These are phyloP conservation scores for Alcedo quadribrachys DNA, from an alignment of 2,797 vertebrate species.

Conservation along the genomic window DNA sequence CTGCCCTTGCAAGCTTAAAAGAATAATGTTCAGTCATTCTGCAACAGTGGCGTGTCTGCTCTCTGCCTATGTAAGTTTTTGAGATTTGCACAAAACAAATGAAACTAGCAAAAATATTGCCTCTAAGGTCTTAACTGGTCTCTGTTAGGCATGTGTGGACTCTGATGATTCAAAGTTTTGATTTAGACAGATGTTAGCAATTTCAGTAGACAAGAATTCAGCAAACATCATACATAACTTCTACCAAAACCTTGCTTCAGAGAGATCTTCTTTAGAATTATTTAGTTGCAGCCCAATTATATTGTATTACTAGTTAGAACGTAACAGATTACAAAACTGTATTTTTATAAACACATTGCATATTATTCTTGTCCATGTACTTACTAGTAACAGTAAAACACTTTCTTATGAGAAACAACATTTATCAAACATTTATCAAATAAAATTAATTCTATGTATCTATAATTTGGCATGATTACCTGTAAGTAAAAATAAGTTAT, in stretches of 20 bases:
- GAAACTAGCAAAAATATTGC: not conserved
- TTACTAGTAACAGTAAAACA: not conserved
- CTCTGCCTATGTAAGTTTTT: not conserved
- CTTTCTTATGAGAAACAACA: not conserved
- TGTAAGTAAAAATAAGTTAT: not conserved
- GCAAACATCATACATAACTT: not conserved
- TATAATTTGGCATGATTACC: not conserved
- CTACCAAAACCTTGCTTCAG: not conserved
- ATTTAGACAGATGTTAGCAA: not conserved
- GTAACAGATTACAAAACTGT: not conserved
- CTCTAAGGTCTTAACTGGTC: not conserved
- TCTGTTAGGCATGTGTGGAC: rapidly evolving
- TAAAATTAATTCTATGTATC: not conserved
- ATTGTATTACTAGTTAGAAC: not conserved
- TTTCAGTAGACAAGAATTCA: not conserved
- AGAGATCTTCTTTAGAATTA: not conserved
- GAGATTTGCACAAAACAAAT: not conserved
- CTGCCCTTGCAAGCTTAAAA: not conserved
- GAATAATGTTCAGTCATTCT: not conserved
- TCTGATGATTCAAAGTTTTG: not conserved
- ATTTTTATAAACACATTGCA: not conserved
- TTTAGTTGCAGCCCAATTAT: not conserved
- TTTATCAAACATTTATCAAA: not conserved
- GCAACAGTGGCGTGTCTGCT: not conserved
- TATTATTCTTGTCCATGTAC: rapidly evolving